Percentiles rank a stretch among this genome's conserved stretches.
phyloP scores from a whole-genome alignment of 2,797 vertebrate species.

The Hoplostethus atlanticus region DNA sequence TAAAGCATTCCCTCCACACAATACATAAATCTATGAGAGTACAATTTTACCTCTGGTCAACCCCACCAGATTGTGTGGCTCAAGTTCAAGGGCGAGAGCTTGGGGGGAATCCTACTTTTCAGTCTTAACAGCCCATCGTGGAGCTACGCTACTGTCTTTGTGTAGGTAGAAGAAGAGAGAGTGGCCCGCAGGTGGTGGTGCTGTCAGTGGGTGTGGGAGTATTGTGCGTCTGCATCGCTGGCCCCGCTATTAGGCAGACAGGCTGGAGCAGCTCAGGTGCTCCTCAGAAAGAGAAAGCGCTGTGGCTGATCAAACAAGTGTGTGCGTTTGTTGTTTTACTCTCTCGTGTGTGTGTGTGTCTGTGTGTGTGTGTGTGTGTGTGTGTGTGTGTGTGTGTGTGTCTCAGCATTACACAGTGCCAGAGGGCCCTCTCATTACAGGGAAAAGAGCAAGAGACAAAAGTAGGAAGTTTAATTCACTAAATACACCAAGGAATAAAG shows the following conservation, averaged over 20 bases:
- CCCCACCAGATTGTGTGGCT: background rate
- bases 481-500: conserved; percentile 37
- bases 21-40: background rate
- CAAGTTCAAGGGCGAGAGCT: background rate
- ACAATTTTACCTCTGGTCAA: background rate
- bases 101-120: background rate
- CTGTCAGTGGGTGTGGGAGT: background rate
- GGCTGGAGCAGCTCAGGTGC: too few relatives aligned
- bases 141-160: background rate
- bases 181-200: background rate
- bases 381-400: conserved; percentile 15
- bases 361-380: conserved; percentile 5
- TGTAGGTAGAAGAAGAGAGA: background rate
- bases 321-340: conserved; percentile 5
- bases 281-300: background rate
- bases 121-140: background rate
- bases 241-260: background rate
- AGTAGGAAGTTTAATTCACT: conserved; percentile 51
- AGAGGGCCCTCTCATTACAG: conserved; percentile 20
- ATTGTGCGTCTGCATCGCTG: background rate
- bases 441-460: conserved; percentile 35
- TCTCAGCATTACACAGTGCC: background rate
- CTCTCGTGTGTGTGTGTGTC: background rate
- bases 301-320: conserved; percentile 5
- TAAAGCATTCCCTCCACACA: background rate